Conservation (phyloP, 1,140 invertebrate genomes). For the Triops cancriformis region DNA sequence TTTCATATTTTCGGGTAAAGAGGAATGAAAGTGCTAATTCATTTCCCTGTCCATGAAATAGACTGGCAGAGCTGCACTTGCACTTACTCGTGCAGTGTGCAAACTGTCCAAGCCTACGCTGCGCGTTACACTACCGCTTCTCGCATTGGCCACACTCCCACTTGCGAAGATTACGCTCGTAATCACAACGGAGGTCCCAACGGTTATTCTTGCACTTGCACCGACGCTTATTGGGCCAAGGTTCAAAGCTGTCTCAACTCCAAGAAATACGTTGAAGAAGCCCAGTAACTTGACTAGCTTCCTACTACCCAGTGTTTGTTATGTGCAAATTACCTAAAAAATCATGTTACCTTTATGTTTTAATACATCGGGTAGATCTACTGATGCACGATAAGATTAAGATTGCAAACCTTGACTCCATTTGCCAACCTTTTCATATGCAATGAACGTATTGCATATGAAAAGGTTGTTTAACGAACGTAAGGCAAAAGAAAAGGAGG, state of each 20-base stretch:
- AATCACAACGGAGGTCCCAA: conserved; percentile 16
- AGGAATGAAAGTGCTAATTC: neutral
- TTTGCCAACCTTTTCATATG: neutral
- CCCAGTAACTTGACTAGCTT: neutral
- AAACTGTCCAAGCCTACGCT: conserved; percentile 15
- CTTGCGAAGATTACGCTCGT: conserved; percentile 17
- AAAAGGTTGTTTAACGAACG: neutral
- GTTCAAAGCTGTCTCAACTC: neutral
- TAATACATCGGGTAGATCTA: neutral
- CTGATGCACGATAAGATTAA: neutral
- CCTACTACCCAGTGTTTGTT: neutral
- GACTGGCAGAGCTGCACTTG: conserved; percentile 15
- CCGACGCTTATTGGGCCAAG: conserved; percentile 16
- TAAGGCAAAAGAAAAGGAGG: neutral
- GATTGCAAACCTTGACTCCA: neutral
- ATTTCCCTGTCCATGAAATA: neutral
- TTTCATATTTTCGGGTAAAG: neutral
- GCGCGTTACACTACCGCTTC: neutral
- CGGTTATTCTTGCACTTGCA: conserved; percentile 15
- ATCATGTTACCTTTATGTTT: neutral
- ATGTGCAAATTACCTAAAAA: neutral
- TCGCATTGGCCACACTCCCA: conserved; percentile 7
- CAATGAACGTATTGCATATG: neutral
- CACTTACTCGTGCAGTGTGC: neutral
- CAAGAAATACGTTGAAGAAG: neutral